These are phyloP conservation scores for Alligator mississippiensis DNA, from an alignment of 2,113 vertebrate genomes.

Conservation along the genomic window DNA sequence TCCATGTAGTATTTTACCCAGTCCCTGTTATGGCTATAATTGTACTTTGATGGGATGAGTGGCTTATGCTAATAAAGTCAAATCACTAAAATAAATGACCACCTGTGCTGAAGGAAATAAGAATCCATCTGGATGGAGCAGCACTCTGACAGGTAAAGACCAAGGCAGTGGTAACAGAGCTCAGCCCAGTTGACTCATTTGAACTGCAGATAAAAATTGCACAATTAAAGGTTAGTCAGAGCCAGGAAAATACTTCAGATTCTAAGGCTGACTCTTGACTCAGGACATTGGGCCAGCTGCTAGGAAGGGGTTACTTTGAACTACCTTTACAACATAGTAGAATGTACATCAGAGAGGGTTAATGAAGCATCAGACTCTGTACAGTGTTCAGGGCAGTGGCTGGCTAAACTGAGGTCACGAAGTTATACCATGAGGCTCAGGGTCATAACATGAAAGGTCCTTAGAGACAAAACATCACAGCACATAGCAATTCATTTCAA, in stretches of 20 bases:
- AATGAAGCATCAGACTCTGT: background rate
- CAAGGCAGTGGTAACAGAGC: conserved; percentile 21
- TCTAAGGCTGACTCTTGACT: background rate
- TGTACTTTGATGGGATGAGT: conserved; percentile 44
- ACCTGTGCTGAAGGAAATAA: conserved; percentile 65
- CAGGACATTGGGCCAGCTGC: background rate
- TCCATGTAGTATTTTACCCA: conserved; percentile 49
- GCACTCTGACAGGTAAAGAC: conserved; percentile 17
- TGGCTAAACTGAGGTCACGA: background rate
- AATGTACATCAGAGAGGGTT: background rate
- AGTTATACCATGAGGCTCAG: background rate
- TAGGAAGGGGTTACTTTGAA: conserved; percentile 37
- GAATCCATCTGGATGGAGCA: conserved; percentile 56
- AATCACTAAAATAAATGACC: conserved; percentile 60
- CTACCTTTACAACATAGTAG: conserved; percentile 33
- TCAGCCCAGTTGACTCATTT: conserved; percentile 58
- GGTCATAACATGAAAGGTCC: background rate
- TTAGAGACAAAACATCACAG: background rate
- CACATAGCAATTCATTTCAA: background rate
- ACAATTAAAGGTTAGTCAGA: conserved; percentile 53
- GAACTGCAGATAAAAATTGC: conserved; percentile 43
- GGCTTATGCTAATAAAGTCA: conserved; percentile 69
- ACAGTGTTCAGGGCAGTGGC: background rate
- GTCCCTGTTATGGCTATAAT: conserved; percentile 56
- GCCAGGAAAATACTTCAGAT: conserved; percentile 45